Conservation (phyloP, 2,888 invertebrate genomes). For the Pseudococcus longispinus region DNA sequence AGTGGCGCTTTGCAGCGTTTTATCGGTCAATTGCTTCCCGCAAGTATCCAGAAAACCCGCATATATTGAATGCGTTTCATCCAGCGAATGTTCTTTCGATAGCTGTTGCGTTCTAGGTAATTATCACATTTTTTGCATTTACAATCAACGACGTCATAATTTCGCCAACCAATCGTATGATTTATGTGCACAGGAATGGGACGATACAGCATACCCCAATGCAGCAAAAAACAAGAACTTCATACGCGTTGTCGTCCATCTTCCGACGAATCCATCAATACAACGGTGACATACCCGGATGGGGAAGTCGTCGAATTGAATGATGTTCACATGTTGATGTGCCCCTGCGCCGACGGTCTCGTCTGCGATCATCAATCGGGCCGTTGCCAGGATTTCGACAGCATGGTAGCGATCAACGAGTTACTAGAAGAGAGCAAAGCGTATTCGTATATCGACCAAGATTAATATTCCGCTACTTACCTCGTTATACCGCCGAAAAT, state of each 20-base stretch:
- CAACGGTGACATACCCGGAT: constrained; percentile 58
- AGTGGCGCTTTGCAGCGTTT: background rate
- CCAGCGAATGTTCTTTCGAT: constrained; percentile 57
- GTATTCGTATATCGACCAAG: background rate
- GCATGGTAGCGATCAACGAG: background rate
- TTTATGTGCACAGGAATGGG: constrained; percentile 57
- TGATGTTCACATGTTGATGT: constrained; percentile 55
- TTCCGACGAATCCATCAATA: constrained; percentile 52
- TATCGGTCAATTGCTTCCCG: background rate
- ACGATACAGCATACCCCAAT: constrained; percentile 58
- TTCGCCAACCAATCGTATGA: background rate
- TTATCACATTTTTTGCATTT: background rate
- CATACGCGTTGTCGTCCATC: constrained; percentile 57
- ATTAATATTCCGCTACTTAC: constrained; percentile 40
- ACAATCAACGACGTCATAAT: no score
- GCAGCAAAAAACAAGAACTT: constrained; percentile 52
- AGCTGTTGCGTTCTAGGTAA: constrained; percentile 59
- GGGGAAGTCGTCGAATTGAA: constrained; percentile 47
- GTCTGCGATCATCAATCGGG: constrained; percentile 52
- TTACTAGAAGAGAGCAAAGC: background rate
- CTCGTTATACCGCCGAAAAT: constrained; percentile 41
- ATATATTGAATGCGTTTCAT: constrained; percentile 58
- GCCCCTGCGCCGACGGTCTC: constrained; percentile 57
- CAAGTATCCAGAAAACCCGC: constrained; percentile 44
- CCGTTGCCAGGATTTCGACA: constrained; percentile 49